Percentiles rank a stretch among this genome's conserved stretches.
phyloP scores from a whole-genome alignment of 1,140 invertebrate genomes.

The Hyles vespertilio region DNA sequence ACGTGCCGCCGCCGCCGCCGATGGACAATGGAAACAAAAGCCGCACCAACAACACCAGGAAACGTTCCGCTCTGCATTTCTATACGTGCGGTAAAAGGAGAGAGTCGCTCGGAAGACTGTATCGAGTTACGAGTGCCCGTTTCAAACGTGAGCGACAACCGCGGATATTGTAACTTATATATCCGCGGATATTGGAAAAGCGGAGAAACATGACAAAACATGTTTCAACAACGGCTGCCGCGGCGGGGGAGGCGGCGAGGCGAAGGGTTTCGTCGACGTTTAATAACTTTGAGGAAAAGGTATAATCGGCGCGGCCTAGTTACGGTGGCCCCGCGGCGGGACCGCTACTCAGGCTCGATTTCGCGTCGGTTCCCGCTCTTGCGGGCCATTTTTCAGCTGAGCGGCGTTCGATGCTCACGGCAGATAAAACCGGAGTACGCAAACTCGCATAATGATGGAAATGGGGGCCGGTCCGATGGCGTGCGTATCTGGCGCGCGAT shows the following conservation, averaged over 20 bases:
- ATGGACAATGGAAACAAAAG: conserved; percentile 56
- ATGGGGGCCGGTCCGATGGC: conserved; percentile 26
- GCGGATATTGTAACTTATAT: conserved; percentile 64
- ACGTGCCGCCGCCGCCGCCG: conserved; percentile 12
- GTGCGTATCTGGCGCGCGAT: conserved; percentile 29
- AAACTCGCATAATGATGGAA: conserved; percentile 35
- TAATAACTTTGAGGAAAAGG: conserved; percentile 51
- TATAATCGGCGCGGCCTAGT: conserved; percentile 41
- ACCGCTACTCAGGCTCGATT: conserved; percentile 41
- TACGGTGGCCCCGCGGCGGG: conserved; percentile 39
- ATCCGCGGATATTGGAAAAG: conserved; percentile 40
- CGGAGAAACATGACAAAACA: conserved; percentile 3
- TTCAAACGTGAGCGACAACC: conserved; percentile 47
- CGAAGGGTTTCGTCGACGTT: conserved; percentile 42
- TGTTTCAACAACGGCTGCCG: too few species aligned
- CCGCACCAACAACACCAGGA: conserved; percentile 37
- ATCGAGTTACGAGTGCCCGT: conserved; percentile 60
- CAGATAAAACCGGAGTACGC: conserved; percentile 24
- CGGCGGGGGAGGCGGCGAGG: conserved; percentile 27
- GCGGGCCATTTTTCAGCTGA: conserved; percentile 39
- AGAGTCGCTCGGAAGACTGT: conserved; percentile 50
- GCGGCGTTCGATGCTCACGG: conserved; percentile 28
- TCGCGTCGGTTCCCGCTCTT: conserved; percentile 22
- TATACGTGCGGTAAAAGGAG: conserved; percentile 53
- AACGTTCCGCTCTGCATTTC: conserved; percentile 71